phyloP scores from a whole-genome alignment of 2,113 vertebrate genomes.

The Calyptommatus sinebrachiatus region DNA sequence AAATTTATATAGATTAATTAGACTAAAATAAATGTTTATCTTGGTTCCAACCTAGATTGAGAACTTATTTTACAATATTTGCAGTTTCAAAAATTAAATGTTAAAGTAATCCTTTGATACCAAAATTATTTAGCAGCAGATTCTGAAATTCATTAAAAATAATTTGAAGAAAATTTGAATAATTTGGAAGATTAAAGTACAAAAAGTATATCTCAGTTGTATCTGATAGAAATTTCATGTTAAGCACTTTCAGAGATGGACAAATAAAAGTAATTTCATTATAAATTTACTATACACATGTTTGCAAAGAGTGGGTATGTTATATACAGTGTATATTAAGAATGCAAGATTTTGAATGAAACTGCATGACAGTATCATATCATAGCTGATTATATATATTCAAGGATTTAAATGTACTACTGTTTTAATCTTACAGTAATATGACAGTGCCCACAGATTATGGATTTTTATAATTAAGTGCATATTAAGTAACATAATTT shows the following conservation, averaged over 20 bases:
- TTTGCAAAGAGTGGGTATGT: background rate
- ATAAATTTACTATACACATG: background rate
- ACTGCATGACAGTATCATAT: background rate
- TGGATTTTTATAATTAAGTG: too few species aligned
- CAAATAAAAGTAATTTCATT: background rate
- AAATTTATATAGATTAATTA: slow-evolving; percentile 3
- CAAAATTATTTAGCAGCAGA: background rate
- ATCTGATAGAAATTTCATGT: background rate
- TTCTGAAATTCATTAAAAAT: background rate
- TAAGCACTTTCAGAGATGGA: background rate
- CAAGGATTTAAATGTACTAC: background rate
- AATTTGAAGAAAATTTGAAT: background rate
- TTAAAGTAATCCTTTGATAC: background rate
- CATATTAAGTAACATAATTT: too few species aligned
- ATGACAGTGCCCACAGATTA: background rate
- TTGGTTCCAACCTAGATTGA: background rate
- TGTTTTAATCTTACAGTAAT: background rate
- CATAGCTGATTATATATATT: background rate
- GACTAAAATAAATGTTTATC: background rate
- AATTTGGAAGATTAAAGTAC: background rate
- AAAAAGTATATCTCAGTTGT: background rate
- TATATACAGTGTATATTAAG: too few species aligned
- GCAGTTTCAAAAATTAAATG: background rate
- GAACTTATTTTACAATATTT: background rate
- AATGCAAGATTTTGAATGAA: background rate